These are phyloP conservation scores for Nipponia nippon DNA, from an alignment of 2,113 vertebrate genomes.

Conservation along the genomic window DNA sequence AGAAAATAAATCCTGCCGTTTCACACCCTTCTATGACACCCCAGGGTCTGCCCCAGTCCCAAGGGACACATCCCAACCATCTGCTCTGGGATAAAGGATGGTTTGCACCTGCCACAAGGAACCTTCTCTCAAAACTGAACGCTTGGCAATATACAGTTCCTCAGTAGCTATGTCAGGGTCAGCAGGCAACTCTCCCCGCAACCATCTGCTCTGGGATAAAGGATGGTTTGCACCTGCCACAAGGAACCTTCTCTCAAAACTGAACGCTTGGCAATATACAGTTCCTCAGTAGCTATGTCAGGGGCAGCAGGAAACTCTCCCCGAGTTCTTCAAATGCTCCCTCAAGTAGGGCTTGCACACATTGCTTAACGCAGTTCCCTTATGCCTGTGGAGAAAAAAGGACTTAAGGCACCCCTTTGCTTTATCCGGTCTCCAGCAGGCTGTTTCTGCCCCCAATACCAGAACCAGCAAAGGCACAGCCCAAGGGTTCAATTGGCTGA, in stretches of 20 bases:
- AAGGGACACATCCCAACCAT: neutral
- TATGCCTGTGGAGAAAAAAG: too few relatives aligned
- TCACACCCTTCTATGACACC: neutral
- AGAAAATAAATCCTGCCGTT: neutral
- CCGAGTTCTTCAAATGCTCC: neutral
- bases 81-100: neutral
- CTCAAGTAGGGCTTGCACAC: neutral
- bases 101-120: neutral
- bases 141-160: neutral
- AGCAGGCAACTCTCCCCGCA: neutral
- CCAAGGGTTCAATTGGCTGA: neutral
- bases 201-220: neutral
- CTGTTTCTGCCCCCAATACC: fast-evolving
- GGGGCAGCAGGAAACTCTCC: neutral
- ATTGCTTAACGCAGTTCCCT: neutral
- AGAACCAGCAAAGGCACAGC: neutral
- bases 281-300: neutral
- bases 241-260: neutral
- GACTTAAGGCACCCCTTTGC: neutral
- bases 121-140: neutral
- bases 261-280: neutral
- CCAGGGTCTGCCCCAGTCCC: neutral
- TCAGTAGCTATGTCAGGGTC: neutral
- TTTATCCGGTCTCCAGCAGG: neutral
- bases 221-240: neutral